Conservation (phyloP, 2,888 invertebrate genomes). For the Tanypteryx hageni region DNA sequence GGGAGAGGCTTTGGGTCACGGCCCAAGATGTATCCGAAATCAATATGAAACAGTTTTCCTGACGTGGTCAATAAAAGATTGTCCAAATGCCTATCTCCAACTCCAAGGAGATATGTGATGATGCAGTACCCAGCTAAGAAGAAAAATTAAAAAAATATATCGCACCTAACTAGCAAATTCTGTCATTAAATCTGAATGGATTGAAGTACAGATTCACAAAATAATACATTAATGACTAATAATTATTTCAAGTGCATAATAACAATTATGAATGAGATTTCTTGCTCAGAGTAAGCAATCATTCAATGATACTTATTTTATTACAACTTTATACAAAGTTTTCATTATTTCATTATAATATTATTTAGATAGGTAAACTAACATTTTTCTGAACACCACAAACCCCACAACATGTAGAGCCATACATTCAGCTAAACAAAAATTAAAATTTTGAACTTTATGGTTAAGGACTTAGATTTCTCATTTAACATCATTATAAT, state of each 20-base stretch:
- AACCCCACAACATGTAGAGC: no score
- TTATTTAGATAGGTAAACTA: no score
- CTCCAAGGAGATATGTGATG: slow-evolving; percentile 97
- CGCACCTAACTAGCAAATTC: no score
- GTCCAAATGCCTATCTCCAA: slow-evolving; percentile 98
- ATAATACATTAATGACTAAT: not conserved
- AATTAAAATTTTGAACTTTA: no score
- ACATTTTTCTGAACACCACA: no score
- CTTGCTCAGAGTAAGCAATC: not conserved
- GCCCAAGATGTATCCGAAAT: slow-evolving; percentile 98
- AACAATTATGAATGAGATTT: no score
- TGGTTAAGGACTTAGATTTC: no score
- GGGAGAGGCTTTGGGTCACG: slow-evolving; percentile 99
- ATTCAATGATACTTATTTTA: not conserved
- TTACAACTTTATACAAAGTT: not conserved
- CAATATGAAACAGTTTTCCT: slow-evolving; percentile 97
- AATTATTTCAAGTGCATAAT: no score
- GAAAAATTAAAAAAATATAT: not conserved
- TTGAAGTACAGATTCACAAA: not conserved
- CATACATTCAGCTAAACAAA: no score
- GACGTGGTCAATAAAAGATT: slow-evolving; percentile 94
- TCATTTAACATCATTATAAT: not conserved
- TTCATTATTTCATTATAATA: not conserved
- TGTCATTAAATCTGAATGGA: not conserved
- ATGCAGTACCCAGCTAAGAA: slow-evolving; percentile 94